Conservation (phyloP, 2,113 vertebrate species). For the Carettochelys insculpta region DNA sequence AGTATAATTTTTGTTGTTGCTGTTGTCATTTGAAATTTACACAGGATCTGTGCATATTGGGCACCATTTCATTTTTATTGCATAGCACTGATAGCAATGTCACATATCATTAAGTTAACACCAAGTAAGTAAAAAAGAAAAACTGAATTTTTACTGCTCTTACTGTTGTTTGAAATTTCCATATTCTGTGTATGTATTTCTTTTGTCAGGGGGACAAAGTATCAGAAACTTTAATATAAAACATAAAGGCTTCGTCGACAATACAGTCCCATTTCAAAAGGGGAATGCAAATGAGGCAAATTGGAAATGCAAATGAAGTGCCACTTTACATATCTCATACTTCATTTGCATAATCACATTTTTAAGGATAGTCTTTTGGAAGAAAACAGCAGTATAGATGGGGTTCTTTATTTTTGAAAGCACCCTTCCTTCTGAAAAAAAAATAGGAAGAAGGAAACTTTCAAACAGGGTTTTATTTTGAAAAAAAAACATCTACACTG, state of each 20-base stretch:
- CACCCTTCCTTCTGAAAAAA: too few species aligned
- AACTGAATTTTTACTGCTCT: background rate
- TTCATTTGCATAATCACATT: too few species aligned
- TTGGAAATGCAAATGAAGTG: too few species aligned
- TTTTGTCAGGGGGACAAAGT: background rate
- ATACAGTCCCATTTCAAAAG: too few species aligned
- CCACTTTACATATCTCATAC: too few species aligned
- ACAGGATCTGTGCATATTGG: conserved; percentile 66
- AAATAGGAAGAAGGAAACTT: too few species aligned
- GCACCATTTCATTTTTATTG: conserved; percentile 71
- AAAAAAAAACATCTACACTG: too few species aligned
- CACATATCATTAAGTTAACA: conserved; percentile 72
- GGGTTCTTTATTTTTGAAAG: too few species aligned
- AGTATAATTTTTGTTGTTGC: conserved; percentile 70
- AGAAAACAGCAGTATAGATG: too few species aligned
- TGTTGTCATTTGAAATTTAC: conserved; percentile 69
- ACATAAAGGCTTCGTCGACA: background rate
- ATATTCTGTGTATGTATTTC: conserved; percentile 4
- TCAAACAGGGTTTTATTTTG: too few species aligned
- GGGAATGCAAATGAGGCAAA: too few species aligned
- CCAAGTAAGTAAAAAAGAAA: conserved; percentile 44
- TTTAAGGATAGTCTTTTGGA: too few species aligned
- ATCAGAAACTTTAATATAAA: background rate
- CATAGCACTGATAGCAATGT: conserved; percentile 51
- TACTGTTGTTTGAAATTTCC: conserved; percentile 42